A percentile compares a stretch with the other conserved stretches of the same genome.
These are phyloP conservation scores for Coecobrya sp. DNA, from an alignment of 2,888 invertebrate genomes.

Conservation along the genomic window DNA sequence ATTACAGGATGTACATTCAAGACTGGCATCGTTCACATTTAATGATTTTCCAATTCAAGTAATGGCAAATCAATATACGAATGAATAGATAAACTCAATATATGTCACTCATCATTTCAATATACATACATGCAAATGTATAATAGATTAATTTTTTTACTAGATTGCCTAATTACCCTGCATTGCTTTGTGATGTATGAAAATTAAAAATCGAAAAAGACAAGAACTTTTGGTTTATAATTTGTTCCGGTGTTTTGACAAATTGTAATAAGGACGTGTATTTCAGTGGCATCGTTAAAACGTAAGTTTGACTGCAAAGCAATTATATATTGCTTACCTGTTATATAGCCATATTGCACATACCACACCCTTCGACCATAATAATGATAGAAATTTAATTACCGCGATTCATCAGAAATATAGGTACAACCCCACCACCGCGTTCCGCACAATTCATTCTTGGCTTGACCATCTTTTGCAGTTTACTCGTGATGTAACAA, in stretches of 20 bases:
- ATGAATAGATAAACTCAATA: background rate
- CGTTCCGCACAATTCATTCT: no score
- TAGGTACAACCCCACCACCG: no score
- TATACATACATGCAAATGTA: background rate
- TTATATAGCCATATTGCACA: background rate
- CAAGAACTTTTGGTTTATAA: background rate
- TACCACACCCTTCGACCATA: background rate
- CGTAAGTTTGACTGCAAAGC: background rate
- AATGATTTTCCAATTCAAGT: no score
- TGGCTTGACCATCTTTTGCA: background rate
- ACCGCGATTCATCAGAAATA: background rate
- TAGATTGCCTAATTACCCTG: background rate
- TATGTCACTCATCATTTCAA: background rate
- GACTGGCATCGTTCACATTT: no score
- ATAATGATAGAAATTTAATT: background rate
- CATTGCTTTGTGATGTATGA: background rate
- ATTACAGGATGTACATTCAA: no score
- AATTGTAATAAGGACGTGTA: background rate
- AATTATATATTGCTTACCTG: background rate
- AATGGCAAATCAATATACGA: no score
- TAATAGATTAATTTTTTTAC: background rate
- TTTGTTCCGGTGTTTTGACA: slow-evolving; percentile 2
- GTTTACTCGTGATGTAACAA: background rate
- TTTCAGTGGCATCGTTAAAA: background rate
- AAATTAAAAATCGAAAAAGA: background rate